Evolutionary conservation across 2,797 vertebrate genomes (phyloP), one percentile per base, ranked within the genome.

Genomic region (Malacoctenus gilli): DNA sequence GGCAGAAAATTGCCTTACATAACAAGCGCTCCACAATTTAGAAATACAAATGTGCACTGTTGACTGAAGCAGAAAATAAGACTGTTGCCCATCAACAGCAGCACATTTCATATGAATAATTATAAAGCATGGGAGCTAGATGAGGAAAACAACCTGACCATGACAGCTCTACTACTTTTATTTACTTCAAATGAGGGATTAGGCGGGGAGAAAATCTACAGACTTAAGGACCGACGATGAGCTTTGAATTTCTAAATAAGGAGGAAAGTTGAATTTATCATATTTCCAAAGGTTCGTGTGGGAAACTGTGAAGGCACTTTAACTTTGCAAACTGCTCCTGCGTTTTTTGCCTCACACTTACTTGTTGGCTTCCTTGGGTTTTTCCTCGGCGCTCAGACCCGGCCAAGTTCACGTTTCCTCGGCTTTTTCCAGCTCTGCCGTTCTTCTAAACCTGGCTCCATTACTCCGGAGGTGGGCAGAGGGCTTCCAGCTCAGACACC

Each of bases 41-140:
- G 87, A 90, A 92, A 96, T 95, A 96, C 95, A 94, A 94, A 86
- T 96, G 94, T 94, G 95, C 93, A 93, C 93, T 96, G 95, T 94
- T 96, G 95, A 97, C 95, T 98, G 96, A 97, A 96, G 95, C 96
- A 97, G 96, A 98, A 99, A 99, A 98, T 99, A 94, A 98, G 95
- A 95, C 92, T 94, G 93, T 95, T 94, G 94, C 93, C 94, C 94
- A 94, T 95, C 94, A 95, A 94, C 94, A 94, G 92, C 93, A 92
- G 91, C 92, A 93, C 95, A 95, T 96, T 92, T 92, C 89, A 89
- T 90, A 91, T 92, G 91, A 92, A 92, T 93, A 93, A 92, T 93
- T 92, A 91, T 89, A 89, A 90, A 87, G 87, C 89, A 87, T 79
- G 75, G 65, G 84, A 81, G 80, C 79, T 83, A 79, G 84, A 86